Evolutionary conservation across 2,888 invertebrate species (phyloP).

Genomic region (Geophilus truncorum): DNA sequence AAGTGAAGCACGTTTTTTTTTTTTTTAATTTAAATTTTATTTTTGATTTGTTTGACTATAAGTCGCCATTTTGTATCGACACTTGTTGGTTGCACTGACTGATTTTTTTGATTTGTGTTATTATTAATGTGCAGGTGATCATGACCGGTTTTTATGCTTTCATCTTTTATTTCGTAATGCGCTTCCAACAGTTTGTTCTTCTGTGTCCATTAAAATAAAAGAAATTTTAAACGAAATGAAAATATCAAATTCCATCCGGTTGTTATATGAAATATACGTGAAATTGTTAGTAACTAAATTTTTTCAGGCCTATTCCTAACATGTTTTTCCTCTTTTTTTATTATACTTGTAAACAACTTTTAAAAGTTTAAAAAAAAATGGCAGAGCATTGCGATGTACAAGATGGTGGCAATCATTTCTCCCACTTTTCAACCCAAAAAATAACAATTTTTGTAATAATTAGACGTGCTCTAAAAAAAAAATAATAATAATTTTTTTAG

Average conservation of each 20-base stretch:
- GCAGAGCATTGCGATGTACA: background rate
- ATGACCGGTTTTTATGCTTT: background rate
- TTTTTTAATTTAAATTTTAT: background rate
- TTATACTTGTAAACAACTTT: too few relatives aligned
- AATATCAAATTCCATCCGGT: background rate
- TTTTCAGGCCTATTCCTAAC: background rate
- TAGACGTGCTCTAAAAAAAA: background rate
- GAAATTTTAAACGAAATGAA: background rate
- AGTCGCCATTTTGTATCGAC: background rate
- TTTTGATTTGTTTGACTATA: background rate
- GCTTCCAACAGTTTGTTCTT: background rate
- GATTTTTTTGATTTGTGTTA: background rate
- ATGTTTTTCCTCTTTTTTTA: background rate
- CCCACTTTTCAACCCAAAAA: background rate
- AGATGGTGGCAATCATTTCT: background rate
- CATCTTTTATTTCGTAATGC: slow-evolving; percentile 5
- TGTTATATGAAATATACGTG: background rate
- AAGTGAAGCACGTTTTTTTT: background rate
- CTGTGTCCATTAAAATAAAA: background rate
- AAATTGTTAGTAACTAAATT: background rate
- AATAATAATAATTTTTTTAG: background rate
- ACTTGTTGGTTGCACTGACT: background rate
- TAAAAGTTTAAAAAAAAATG: background rate
- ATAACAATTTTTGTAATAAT: background rate
- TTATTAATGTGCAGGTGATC: background rate